phyloP scores from a whole-genome alignment of 2,113 vertebrate species.

The Centropus unirufus region DNA sequence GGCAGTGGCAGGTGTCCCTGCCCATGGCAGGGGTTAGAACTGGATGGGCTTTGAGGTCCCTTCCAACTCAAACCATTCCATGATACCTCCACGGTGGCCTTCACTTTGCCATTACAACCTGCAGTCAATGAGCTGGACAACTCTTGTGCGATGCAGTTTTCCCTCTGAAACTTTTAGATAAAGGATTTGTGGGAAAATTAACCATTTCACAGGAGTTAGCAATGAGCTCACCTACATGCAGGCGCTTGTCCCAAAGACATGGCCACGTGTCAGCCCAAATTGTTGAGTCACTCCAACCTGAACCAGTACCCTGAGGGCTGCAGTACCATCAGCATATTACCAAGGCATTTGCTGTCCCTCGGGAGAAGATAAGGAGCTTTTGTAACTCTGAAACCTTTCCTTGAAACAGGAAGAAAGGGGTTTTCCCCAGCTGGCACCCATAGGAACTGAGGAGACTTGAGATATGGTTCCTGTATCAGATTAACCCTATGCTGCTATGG shows the following conservation, averaged over 20 bases:
- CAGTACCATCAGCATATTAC: background rate
- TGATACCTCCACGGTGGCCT: background rate
- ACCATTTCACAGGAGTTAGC: background rate
- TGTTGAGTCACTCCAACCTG: background rate
- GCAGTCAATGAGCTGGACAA: background rate
- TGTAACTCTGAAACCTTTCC: background rate
- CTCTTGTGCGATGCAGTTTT: accelerated
- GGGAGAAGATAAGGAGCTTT: constrained; percentile 6
- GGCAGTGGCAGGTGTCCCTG: too few species aligned
- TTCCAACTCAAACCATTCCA: too few species aligned
- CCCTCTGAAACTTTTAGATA: background rate
- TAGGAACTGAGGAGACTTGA: background rate
- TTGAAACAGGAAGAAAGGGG: background rate
- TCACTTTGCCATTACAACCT: background rate
- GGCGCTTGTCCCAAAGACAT: background rate
- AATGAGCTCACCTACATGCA: background rate
- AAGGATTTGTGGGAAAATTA: background rate
- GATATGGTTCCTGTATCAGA: background rate
- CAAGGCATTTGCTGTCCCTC: background rate
- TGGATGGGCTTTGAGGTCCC: too few species aligned
- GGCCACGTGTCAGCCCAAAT: background rate
- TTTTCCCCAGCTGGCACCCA: background rate
- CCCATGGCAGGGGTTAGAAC: too few species aligned
- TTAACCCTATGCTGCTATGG: background rate
- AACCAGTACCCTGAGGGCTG: background rate